A percentile compares a stretch with the other conserved stretches of the same genome.
Conservation (phyloP, 2,797 vertebrate species). For the Coilia nasus region DNA sequence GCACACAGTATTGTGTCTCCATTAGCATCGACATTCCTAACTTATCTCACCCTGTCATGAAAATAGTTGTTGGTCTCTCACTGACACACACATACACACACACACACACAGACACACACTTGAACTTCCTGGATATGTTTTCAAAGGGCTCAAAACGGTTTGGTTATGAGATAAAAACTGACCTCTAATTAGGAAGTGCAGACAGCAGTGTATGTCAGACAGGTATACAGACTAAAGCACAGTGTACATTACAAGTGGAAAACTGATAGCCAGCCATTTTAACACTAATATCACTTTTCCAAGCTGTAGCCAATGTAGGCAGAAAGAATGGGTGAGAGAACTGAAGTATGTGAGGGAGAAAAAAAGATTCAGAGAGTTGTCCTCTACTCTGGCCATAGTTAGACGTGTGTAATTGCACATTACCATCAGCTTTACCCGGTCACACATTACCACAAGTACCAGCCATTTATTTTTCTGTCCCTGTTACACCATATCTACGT, state of each 20-base stretch:
- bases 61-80: background rate
- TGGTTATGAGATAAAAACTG: slow-evolving; percentile 3
- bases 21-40: background rate
- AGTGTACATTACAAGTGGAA: background rate
- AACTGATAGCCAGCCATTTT: slow-evolving; percentile 3
- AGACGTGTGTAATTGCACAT: too few relatives aligned
- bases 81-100: background rate
- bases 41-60: background rate
- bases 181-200: background rate
- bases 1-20: background rate
- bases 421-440: too few relatives aligned
- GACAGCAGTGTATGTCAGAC: slow-evolving; percentile 17
- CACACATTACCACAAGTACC: too few relatives aligned
- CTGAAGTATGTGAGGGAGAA: background rate
- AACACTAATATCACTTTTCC: too few relatives aligned
- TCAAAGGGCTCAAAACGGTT: slow-evolving; percentile 1
- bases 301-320: background rate
- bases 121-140: slow-evolving; percentile 2
- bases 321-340: background rate
- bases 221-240: slow-evolving; percentile 8
- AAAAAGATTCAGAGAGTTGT: background rate
- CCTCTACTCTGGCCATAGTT: too few relatives aligned
- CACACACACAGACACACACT: background rate
- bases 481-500: too few relatives aligned
- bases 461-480: background rate